These are phyloP conservation scores for Neodontobutis hainanensis DNA, from an alignment of 2,113 vertebrate genomes.

Conservation along the genomic window DNA sequence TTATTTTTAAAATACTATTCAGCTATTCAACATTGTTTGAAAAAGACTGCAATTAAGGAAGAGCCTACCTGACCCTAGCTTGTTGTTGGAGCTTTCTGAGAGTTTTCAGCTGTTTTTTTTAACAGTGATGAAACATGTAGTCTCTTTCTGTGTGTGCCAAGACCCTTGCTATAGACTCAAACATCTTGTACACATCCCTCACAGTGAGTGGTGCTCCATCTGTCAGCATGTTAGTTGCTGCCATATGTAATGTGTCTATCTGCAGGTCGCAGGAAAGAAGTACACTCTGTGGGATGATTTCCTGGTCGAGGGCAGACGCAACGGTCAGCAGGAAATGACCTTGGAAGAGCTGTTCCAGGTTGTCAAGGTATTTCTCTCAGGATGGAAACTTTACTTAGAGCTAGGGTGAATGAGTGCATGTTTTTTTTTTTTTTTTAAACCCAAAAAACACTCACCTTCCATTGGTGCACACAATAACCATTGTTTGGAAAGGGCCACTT, in stretches of 20 bases:
- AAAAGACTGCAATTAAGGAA: constrained; percentile 20
- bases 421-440: constrained; percentile 23
- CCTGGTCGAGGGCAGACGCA: constrained; percentile 71
- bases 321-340: constrained; percentile 80
- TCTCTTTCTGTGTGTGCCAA: constrained; percentile 7
- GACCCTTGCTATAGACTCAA: constrained; percentile 20
- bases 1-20: no score
- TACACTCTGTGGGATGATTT: constrained; percentile 85
- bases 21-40: not conserved
- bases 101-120: constrained; percentile 42
- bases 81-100: constrained; percentile 5
- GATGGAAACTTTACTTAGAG: constrained; percentile 46
- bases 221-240: constrained; percentile 38
- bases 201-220: constrained; percentile 36
- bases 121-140: constrained; percentile 40
- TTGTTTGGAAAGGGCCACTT: constrained; percentile 45
- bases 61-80: constrained; percentile 48
- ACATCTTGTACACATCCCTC: constrained; percentile 26
- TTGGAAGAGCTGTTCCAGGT: constrained; percentile 81
- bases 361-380: constrained; percentile 80
- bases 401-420: constrained; percentile 8
- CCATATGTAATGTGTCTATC: constrained; percentile 55
- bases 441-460: constrained; percentile 40
- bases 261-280: constrained; percentile 78
- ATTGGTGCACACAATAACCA: constrained; percentile 40